Percentiles rank a stretch among this genome's conserved stretches.
phyloP scores from a whole-genome alignment of 2,797 vertebrate genomes.

The Kryptolebias ocellatus region DNA sequence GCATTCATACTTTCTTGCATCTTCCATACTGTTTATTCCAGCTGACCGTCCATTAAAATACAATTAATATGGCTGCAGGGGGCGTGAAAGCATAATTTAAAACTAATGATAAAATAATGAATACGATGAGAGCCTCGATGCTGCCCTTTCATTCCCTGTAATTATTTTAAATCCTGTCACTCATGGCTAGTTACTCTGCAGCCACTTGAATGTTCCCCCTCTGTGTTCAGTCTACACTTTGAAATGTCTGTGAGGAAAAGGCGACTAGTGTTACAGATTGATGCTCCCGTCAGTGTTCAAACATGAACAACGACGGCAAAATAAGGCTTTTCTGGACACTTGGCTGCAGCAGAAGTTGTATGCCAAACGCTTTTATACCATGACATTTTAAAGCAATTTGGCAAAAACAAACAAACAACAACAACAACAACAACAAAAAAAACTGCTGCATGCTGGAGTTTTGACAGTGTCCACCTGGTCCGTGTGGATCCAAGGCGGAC shows the following conservation, averaged over 20 bases:
- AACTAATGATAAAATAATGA: conserved; percentile 6
- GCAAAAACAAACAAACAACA: no score
- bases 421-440: no score
- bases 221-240: background rate
- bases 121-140: background rate
- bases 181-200: background rate
- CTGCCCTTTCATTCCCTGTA: background rate
- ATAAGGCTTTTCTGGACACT: background rate
- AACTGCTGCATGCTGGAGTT: background rate
- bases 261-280: background rate
- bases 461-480: background rate
- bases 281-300: background rate
- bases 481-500: background rate
- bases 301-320: background rate
- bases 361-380: background rate
- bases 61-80: background rate
- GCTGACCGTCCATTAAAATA: background rate
- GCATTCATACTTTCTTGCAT: background rate
- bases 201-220: background rate
- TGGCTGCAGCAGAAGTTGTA: background rate
- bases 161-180: background rate
- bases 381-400: conserved; percentile 4
- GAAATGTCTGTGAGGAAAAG: background rate
- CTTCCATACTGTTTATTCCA: background rate
- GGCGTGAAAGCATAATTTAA: background rate